phyloP scores from a whole-genome alignment of 1,140 invertebrate species.

The Phenacoccus solenopsis region DNA sequence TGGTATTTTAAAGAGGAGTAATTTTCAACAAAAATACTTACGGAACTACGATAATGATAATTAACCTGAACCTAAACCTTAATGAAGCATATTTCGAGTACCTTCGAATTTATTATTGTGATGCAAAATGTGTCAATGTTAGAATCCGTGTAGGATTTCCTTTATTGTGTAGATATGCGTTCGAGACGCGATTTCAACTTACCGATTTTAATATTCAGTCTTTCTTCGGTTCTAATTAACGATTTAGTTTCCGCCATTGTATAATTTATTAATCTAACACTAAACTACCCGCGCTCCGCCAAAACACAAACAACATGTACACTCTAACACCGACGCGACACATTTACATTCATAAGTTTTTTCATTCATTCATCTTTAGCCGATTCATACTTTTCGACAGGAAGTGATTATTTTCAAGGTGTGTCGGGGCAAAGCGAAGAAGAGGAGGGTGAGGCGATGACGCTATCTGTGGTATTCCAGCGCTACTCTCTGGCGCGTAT shows the following conservation, averaged over 20 bases:
- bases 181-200: too few relatives aligned
- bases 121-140: too few relatives aligned
- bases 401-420: slow-evolving; percentile 12
- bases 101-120: too few relatives aligned
- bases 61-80: too few relatives aligned
- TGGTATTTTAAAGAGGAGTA: too few relatives aligned
- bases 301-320: slow-evolving; percentile 5
- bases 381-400: slow-evolving; percentile 14
- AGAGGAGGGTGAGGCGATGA: not conserved
- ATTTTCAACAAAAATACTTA: too few relatives aligned
- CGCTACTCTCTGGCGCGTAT: too few relatives aligned
- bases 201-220: slow-evolving; percentile 10
- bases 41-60: too few relatives aligned
- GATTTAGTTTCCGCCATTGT: not conserved
- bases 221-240: not conserved
- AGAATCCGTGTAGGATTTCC: too few relatives aligned
- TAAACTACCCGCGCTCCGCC: not conserved
- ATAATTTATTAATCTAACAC: not conserved
- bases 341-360: slow-evolving; percentile 17
- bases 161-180: too few relatives aligned
- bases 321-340: slow-evolving; percentile 10
- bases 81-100: too few relatives aligned
- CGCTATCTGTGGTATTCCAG: not conserved
- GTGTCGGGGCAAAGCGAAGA: not conserved
- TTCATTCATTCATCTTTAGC: slow-evolving; percentile 9